A percentile compares a stretch with the other conserved stretches of the same genome.
These are phyloP conservation scores for Oreortyx pictus DNA, from an alignment of 2,797 vertebrate species.

Conservation along the genomic window DNA sequence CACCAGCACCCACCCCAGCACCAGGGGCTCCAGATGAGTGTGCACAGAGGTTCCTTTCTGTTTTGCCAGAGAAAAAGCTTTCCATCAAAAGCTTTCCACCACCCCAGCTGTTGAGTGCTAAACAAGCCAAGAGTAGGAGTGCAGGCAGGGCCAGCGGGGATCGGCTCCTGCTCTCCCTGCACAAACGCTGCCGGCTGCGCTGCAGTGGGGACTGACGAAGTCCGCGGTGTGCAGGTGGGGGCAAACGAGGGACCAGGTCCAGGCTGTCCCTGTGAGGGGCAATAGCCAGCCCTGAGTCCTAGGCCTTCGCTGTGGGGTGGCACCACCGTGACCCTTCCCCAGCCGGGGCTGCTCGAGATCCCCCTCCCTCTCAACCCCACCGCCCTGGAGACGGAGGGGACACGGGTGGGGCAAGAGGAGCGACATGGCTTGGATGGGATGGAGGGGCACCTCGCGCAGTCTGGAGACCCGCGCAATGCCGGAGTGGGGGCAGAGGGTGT, in stretches of 20 bases:
- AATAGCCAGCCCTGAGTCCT: accelerated
- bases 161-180: neutral
- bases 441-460: neutral
- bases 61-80: neutral
- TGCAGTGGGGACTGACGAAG: neutral
- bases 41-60: neutral
- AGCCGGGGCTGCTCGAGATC: accelerated
- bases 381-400: accelerated
- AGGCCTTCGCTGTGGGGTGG: neutral
- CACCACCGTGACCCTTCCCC: neutral
- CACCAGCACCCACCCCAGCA: neutral
- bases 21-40: neutral
- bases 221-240: accelerated
- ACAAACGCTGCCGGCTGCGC: neutral
- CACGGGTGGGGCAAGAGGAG: neutral
- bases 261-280: accelerated
- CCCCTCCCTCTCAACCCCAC: neutral
- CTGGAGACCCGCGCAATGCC: accelerated
- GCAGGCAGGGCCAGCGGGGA: neutral
- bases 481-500: neutral
- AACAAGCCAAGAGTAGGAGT: neutral
- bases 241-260: neutral
- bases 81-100: neutral
- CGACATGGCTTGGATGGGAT: neutral
- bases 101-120: neutral